These are phyloP conservation scores for Mizuhopecten yessoensis DNA, from an alignment of 1,140 invertebrate genomes.

Conservation along the genomic window DNA sequence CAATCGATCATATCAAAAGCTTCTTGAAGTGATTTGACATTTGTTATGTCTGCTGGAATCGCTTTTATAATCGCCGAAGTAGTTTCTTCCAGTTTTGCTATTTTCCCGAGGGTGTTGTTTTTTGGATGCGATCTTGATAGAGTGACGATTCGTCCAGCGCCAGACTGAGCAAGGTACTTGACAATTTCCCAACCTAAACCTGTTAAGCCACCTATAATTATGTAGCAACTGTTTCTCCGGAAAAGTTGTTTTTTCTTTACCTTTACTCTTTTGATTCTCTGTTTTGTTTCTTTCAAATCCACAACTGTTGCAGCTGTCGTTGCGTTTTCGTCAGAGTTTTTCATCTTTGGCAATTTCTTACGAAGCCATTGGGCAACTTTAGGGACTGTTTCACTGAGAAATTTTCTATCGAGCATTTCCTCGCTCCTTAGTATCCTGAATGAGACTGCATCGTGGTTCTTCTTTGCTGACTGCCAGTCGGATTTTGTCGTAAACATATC, in stretches of 20 bases:
- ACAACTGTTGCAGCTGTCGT: too few relatives aligned
- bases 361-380: too few relatives aligned
- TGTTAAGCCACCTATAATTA: constrained; percentile 67
- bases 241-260: constrained; percentile 21
- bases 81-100: constrained; percentile 18
- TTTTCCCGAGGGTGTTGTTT: constrained; percentile 47
- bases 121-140: constrained; percentile 61
- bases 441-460: too few relatives aligned
- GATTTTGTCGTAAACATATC: too few relatives aligned
- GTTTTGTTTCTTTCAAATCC: too few relatives aligned
- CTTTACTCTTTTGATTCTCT: too few relatives aligned
- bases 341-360: too few relatives aligned
- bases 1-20: constrained; percentile 31
- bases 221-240: constrained; percentile 54
- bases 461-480: too few relatives aligned
- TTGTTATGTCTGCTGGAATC: constrained; percentile 62
- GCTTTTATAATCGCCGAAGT: constrained; percentile 45
- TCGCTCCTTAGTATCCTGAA: too few relatives aligned
- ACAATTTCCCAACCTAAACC: constrained; percentile 68
- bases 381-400: too few relatives aligned
- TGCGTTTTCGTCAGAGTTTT: too few relatives aligned
- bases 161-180: constrained; percentile 63
- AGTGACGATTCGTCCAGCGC: constrained; percentile 64
- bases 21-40: background rate
- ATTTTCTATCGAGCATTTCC: too few relatives aligned